Percentiles rank a stretch among this genome's conserved stretches.
phyloP scores from a whole-genome alignment of 2,888 invertebrate genomes.

The Hydrotaea cyrtoneurina region DNA sequence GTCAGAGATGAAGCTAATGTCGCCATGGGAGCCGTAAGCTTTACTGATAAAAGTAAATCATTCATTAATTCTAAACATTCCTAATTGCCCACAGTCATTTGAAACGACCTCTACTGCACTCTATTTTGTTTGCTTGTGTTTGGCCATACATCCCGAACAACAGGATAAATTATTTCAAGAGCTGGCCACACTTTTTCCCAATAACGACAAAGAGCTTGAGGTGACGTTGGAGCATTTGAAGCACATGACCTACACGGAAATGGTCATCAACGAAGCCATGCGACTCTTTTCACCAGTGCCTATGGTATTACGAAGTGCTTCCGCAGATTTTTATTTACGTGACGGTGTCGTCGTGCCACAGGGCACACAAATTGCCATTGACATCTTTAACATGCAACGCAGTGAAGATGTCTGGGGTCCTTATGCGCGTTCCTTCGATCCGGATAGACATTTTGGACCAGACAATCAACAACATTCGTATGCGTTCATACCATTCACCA shows the following conservation, averaged over 20 bases:
- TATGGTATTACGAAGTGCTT: constrained; percentile 75
- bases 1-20: constrained; percentile 79
- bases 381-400: constrained; percentile 78
- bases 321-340: constrained; percentile 73
- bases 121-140: constrained; percentile 77
- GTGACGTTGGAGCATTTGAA: constrained; percentile 73
- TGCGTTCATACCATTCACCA: constrained; percentile 78
- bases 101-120: constrained; percentile 79
- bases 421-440: constrained; percentile 73
- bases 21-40: constrained; percentile 77
- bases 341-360: constrained; percentile 73
- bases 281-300: constrained; percentile 78
- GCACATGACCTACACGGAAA: constrained; percentile 75
- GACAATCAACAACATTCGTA: constrained; percentile 69
- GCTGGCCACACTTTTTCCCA: constrained; percentile 71
- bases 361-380: constrained; percentile 77
- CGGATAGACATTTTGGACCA: constrained; percentile 76
- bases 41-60: too few species aligned
- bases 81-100: constrained; percentile 72
- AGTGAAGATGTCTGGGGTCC: constrained; percentile 76
- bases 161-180: constrained; percentile 76
- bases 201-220: constrained; percentile 24
- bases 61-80: too few species aligned
- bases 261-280: constrained; percentile 78
- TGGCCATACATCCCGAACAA: constrained; percentile 77